Evolutionary conservation across 2,888 invertebrate species (phyloP), one percentile per base, ranked within the genome.

Genomic region (Macrophya annulata): DNA sequence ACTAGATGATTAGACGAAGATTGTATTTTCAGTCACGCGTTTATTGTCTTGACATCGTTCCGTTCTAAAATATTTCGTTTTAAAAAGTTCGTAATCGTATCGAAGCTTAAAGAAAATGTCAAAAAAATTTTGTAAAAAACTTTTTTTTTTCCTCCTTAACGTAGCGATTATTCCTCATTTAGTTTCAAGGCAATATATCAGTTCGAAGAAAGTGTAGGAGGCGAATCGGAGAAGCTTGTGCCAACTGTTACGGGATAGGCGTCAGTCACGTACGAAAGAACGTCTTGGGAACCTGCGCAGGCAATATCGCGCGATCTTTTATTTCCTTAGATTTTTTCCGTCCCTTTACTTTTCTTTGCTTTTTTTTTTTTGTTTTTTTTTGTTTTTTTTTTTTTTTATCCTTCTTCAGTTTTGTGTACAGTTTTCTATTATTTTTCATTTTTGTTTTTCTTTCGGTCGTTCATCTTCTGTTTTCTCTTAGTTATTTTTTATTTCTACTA

Each of bases 131-230:
- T 51, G 17, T 31, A 21, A 10, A 12, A 59, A 62, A 62, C 62
- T 86, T 51, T 48, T 48, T 21, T 48, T 48, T 51, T 68, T 37
- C 15, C 83, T 71, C 83, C 31, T 51, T 71, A 83, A 83, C 72
- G 83, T 84, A 86, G 87, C 89, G 88, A 89, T 89, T 89, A 89
- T 88, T 89, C 90, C 90, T 89, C 87, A 87, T 89, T 89, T 89
- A 90, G 86, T 88, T 81, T 3, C 87, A 4, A 17, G 86, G 86
- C 84, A 87, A 87, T 89, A 88, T 86, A 88, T 90, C 89, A 89
- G 89, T 88, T 89, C 85, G 87, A 86, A 86, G 88, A 86, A 85
- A 86, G 37, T 31, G 17, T 31, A 12, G 37, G 37, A 37, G 25
- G 68, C 37, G 68, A 68, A 74, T 74, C 48, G 43, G n/a, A 43